Conservation (phyloP, 1,140 invertebrate species). For the Drosophila melanica region DNA sequence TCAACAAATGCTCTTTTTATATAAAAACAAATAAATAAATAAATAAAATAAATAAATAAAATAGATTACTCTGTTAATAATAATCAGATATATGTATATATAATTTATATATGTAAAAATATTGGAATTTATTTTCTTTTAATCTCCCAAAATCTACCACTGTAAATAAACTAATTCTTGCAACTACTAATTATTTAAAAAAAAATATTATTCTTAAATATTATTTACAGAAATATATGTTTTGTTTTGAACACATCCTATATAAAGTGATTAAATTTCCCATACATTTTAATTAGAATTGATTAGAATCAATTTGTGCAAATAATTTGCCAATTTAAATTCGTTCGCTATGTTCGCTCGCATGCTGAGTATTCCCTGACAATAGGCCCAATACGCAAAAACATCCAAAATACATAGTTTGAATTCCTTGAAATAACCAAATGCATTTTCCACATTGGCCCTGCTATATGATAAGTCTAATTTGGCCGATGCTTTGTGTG, state of each 20-base stretch:
- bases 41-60: no score
- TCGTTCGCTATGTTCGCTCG: neutral
- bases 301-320: slow-evolving; percentile 20
- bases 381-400: neutral
- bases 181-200: no score
- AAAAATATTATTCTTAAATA: neutral
- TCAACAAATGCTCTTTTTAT: no score
- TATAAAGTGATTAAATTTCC: neutral
- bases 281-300: slow-evolving; percentile 16
- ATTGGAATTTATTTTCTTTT: no score
- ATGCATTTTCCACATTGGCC: slow-evolving; percentile 6
- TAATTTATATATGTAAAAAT: no score
- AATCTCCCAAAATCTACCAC: no score
- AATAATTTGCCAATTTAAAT: neutral
- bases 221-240: neutral
- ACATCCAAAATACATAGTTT: neutral
- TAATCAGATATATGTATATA: no score
- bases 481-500: slow-evolving; percentile 12
- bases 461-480: slow-evolving; percentile 10
- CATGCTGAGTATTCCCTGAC: neutral
- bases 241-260: no score
- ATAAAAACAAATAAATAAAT: no score
- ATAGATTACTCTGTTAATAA: no score
- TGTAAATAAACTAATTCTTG: no score
- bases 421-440: slow-evolving; percentile 9